Base-by-base conservation (phyloP, 2,797 vertebrate species). In the Tapirus indicus region DNA sequence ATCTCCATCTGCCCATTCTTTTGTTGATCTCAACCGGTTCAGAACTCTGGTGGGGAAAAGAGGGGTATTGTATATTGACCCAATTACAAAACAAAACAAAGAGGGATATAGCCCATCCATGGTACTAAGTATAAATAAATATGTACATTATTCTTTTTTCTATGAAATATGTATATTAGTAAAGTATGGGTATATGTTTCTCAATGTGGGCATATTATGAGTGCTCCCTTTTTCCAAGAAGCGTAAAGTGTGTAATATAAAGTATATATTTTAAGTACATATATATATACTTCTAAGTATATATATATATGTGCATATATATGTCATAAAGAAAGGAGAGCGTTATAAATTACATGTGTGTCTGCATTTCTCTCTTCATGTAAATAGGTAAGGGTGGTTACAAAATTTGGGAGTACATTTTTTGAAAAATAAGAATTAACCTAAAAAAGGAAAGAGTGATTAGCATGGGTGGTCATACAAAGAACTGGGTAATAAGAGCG, bases 1-100 rank as follows among this genome's bases (percentile, higher is more conserved):
- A 49, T 71, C 16, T 77, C n/a, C 10, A 62, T 38, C 44, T 80
- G 44, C 10, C 38, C 94, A 8, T 80, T 77, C 38, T 69, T 62
- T 88, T 80, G 7, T 71, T 95, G 27, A 82, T 94, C 54, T 95
- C 80, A 93, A 78, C 38, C 71, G 35, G 18, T 92, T 77, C 47
- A 96, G 47, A 92, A 80, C 21, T 68, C 60, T 72, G 27, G 47
- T 23, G 27, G 21, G 5, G 11, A 47, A 93, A 84, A 79, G 66
- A 89, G 27, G 8, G 6, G 5, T 44, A 41, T 71, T 66, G 72
- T 56, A 47, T 92, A 77, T n/a, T 54, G 60, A 95, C 18, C 11
- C 38, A 44, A 2, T 94, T 85, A 92, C 5, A 49, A 75, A 49
- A 69, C n/a, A n/a, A 64, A 54, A 47, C 16, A 27, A 54, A 49